Base-by-base conservation (phyloP, 1,140 invertebrate genomes). In the Drosophila eugracilis region DNA sequence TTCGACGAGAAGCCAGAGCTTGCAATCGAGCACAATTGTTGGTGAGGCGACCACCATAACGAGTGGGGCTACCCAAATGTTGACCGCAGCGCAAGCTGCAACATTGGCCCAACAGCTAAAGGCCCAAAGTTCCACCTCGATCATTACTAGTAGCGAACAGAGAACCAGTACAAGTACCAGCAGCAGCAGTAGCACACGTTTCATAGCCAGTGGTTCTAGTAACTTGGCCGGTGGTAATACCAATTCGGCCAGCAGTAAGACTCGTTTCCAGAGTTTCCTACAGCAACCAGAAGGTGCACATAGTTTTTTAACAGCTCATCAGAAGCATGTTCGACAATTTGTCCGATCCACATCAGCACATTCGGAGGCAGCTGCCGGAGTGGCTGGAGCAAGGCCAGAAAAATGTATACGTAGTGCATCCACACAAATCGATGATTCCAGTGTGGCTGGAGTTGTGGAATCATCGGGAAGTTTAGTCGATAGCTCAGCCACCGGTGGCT, bases 301-400 rank as follows among this genome's bases (percentile, higher is more conserved):
- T n/a, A 75, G 74, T 0, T 91, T 90, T 22, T 52, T 91, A 0
- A 91, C 89, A 0, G 91, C 91, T 17, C 91, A 91, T 45, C 91
- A 91, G 62, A 91, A 91, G 54, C 91, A 91, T 59, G 91, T 91
- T 10, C 80, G 91, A 0, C 91, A 91, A 45, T 91, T 91, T 59
- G 89, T 91, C 3, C 90, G 91, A 53, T 91, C 91, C 47, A 91
- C 91, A 0, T 91, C 90, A 42, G 91, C 91, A 0, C 91, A 91
- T 24, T 91, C 91, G 47, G 90, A 91, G 70, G 90, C 90, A 4
- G 76, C 90, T 3, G 84, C 76, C n/a, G 59, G 70, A 6, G 54
- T 52, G 7, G 53, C 63, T 1, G 78, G 72, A 6, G 66, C 55
- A 7, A 34, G 90, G 22, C 76, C 89, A 0, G 89, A 91, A 14